Evolutionary conservation across 2,888 invertebrate genomes (phyloP).

Genomic region (Drosophila melanosoma): DNA sequence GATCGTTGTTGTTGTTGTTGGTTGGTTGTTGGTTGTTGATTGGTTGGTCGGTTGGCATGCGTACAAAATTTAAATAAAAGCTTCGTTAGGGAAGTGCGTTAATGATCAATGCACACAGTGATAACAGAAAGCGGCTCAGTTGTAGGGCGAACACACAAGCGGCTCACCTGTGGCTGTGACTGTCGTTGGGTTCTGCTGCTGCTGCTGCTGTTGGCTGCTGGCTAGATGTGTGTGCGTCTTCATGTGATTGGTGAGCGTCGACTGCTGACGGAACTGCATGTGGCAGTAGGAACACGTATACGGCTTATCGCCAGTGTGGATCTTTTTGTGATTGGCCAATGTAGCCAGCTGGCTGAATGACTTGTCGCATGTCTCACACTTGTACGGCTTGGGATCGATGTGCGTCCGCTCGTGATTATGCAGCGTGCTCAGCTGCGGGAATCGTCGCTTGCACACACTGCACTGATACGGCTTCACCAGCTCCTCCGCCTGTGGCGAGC

Average conservation of each 20-base stretch:
- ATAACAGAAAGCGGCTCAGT: constrained; percentile 82
- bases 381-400: constrained; percentile 83
- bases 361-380: constrained; percentile 83
- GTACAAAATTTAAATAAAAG: constrained; percentile 84
- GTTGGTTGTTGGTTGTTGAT: constrained; percentile 41
- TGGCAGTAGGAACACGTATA: constrained; percentile 83
- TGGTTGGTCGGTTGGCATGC: constrained; percentile 70
- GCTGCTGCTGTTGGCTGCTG: constrained; percentile 69
- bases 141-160: constrained; percentile 83
- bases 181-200: constrained; percentile 46
- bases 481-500: constrained; percentile 82
- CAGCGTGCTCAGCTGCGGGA: constrained; percentile 82
- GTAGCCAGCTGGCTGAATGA: constrained; percentile 83
- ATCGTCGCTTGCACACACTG: constrained; percentile 82
- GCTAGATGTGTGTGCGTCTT: constrained; percentile 82
- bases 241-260: constrained; percentile 83
- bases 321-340: constrained; percentile 82
- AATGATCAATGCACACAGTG: constrained; percentile 79
- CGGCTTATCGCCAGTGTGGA: constrained; percentile 82
- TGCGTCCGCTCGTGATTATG: constrained; percentile 83
- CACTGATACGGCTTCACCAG: constrained; percentile 82
- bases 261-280: constrained; percentile 84
- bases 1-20: constrained; percentile 31
- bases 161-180: constrained; percentile 77
- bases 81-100: constrained; percentile 84